Percentiles rank a stretch among this genome's conserved stretches.
Evolutionary conservation across 2,797 vertebrate species (phyloP).

Genomic region (Cuculus canorus): DNA sequence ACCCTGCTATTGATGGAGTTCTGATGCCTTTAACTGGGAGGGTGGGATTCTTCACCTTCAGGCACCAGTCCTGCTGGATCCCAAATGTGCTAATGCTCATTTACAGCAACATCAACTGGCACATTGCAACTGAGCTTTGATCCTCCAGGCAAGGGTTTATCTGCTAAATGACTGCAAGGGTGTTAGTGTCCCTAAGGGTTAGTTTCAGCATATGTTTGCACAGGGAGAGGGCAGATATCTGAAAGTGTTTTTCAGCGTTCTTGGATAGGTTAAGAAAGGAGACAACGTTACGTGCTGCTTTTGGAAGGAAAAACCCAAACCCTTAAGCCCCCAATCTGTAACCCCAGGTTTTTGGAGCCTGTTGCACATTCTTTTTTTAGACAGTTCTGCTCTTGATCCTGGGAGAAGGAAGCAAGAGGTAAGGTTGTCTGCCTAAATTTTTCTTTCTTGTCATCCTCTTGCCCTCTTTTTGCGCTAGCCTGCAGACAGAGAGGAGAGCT

Average conservation of each 20-base stretch:
- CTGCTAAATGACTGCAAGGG: conserved; percentile 23
- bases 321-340: background rate
- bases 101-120: conserved; percentile 42
- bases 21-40: conserved; percentile 25
- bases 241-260: background rate
- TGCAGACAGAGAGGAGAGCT: conserved; percentile 45
- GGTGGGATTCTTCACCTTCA: conserved; percentile 38
- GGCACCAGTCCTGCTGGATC: conserved; percentile 45
- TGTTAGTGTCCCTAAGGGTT: conserved; percentile 32
- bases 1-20: conserved; percentile 39
- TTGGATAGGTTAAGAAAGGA: background rate
- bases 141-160: conserved; percentile 28
- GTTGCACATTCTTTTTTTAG: background rate
- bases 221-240: conserved; percentile 29
- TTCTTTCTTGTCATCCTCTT: conserved; percentile 1
- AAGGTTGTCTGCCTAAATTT: background rate
- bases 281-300: background rate
- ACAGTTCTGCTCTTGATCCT: background rate
- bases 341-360: background rate
- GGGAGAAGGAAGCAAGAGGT: conserved; percentile 20
- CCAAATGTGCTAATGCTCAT: conserved; percentile 40
- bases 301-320: background rate
- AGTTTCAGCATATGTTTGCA: conserved; percentile 53
- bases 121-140: background rate
- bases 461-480: background rate